Evolutionary conservation across 2,113 vertebrate species (phyloP), one percentile per base, ranked within the genome.

Genomic region (Lampris incognitus): DNA sequence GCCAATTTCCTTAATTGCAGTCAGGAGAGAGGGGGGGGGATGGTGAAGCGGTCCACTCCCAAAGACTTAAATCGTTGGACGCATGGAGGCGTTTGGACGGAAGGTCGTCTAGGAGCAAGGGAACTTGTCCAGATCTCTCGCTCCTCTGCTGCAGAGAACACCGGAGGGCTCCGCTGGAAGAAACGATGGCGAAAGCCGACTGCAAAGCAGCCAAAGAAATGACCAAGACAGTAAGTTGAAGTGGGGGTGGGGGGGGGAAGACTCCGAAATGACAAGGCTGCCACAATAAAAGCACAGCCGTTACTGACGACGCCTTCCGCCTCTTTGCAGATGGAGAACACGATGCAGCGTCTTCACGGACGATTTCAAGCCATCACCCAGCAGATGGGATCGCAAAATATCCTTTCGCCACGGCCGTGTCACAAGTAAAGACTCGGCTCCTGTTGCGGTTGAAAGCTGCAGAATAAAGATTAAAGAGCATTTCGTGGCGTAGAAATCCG

Each of bases 331-430:
- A 95, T 95, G 89, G 96, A 97, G 65, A 87, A 87, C 54, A 91
- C 94, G 42, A 92, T 98, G 85, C 89, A 88, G 59, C 82, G 90
- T 46, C 86, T 98, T 59, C 94, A 96, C 42, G 95, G 93, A 9
- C 91, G 88, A 79, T 97, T 98, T 56, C 92, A 94, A 72, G 84
- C 81, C 0, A 86, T 96, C 52, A 92, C 94, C 0, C 89, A 94
- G 44, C 92, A 95, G 68, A 60, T 97, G 69, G 92, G 92, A 69
- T 88, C 90, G 55, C 95, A 92, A 85, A 89, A 98, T 98, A 98
- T 96, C 96, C 94, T 97, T 95, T 92, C 6, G 11, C 7, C 24
- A 24, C 24, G 24, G 24, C 24, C 24, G 24, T 0, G 24, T 24
- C 24, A 24, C 24, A 24, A 24, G 24, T 24, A 24, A 24, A 24